Evolutionary conservation across 2,888 invertebrate species (phyloP), one percentile per base, ranked within the genome.

Genomic region (Yponomeuta sedellus): DNA sequence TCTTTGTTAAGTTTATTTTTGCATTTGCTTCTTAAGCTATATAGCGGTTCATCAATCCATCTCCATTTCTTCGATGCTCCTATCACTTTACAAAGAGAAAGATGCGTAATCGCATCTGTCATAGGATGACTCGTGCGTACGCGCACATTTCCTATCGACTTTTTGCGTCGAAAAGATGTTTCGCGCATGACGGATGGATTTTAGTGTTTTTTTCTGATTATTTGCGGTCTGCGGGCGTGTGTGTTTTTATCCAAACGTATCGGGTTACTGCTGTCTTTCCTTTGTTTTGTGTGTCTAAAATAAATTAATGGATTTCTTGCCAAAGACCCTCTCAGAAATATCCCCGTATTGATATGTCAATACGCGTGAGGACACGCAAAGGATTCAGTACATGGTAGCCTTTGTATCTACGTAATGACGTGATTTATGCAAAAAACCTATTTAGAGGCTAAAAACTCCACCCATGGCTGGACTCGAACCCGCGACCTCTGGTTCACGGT

Each of bases 111-210:
- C 20, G 20, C 39, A 34, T 34, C 39, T 40, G 64, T 64, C 40
- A 64, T 34, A 16, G 44, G 16, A 40, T 40, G 64, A 64, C 40
- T 20, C 40, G 40, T 64, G 34, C 64, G 64, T 12, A 52, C 12
- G 44, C 16, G 44, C 44, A 52, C 44, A 52, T 52, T 52, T 52
- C 44, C 12, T 52, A 52, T 12, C 16, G 44, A 52, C 58, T 58
- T 58, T 58, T 58, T 58, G 58, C 58, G 11, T 52, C 16, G 58
- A 20, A 58, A 58, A 58, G 58, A 58, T 58, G 58, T 22, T 19
- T 10, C 58, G 58, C 58, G 58, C 20, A 58, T 58, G 58, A 58
- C 58, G 12, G 58, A 58, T 58, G 58, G 58, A 58, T 58, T 58
- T 58, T 22, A 22, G 5, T 8, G 58, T 22, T 58, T 58, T 57